These are phyloP conservation scores for Sinocyclocheilus rhinocerous DNA, from an alignment of 2,113 vertebrate species.

Conservation along the genomic window DNA sequence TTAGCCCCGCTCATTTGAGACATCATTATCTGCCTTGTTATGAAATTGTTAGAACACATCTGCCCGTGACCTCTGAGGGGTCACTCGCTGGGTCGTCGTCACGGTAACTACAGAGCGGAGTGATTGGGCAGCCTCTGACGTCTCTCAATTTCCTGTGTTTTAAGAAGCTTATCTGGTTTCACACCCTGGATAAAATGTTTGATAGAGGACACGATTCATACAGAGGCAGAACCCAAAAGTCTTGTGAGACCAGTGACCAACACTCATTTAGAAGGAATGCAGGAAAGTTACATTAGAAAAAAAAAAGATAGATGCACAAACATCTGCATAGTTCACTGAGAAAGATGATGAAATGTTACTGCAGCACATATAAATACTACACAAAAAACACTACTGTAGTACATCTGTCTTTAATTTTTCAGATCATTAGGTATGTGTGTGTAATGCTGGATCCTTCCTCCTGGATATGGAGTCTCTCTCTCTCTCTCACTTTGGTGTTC, in stretches of 20 bases:
- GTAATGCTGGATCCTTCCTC: background rate
- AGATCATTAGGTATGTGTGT: background rate
- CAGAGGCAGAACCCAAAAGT: background rate
- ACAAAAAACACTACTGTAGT: background rate
- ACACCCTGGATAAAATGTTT: slow-evolving; percentile 16
- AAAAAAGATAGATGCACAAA: background rate
- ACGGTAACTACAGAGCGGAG: background rate
- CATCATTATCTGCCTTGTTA: slow-evolving; percentile 37
- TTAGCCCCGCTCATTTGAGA: slow-evolving; percentile 17
- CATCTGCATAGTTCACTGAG: background rate
- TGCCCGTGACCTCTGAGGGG: slow-evolving; percentile 26
- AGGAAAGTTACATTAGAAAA: background rate
- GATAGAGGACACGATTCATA: slow-evolving; percentile 2
- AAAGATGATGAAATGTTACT: background rate
- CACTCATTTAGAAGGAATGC: background rate
- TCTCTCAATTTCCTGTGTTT: slow-evolving; percentile 17
- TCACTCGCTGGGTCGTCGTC: slow-evolving; percentile 1
- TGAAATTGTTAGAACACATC: slow-evolving; percentile 29
- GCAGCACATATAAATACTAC: background rate
- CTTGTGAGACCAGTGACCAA: background rate
- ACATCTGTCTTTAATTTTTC: slow-evolving; percentile 28
- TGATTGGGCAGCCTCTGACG: slow-evolving; percentile 13
- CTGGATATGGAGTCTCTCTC: background rate
- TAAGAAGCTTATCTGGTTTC: slow-evolving; percentile 36
- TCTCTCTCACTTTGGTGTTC: background rate